Evolutionary conservation across 1,140 invertebrate species (phyloP).

Genomic region (Sminthurides bifidus): DNA sequence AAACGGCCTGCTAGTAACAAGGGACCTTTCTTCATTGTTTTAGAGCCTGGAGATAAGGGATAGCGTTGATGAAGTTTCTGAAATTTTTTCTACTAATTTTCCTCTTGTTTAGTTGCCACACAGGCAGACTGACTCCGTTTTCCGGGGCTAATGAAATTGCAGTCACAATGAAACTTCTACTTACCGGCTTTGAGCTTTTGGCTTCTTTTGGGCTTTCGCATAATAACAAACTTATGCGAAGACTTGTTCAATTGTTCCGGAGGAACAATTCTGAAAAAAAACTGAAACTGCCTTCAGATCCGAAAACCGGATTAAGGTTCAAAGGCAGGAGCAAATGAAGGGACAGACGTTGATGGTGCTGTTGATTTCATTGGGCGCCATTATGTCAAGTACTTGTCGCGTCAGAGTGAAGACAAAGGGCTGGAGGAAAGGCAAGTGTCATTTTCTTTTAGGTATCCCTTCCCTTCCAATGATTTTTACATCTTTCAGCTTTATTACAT

Average conservation of each 20-base stretch:
- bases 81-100: no score
- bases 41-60: no score
- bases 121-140: background rate
- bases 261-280: no score
- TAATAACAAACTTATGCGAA: no score
- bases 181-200: background rate
- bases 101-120: no score
- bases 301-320: constrained; percentile 25
- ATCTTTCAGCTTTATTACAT: background rate
- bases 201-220: background rate
- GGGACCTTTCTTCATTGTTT: no score
- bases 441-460: background rate
- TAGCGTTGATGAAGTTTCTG: no score
- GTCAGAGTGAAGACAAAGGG: constrained; percentile 16
- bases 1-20: no score
- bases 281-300: constrained; percentile 14
- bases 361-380: constrained; percentile 31
- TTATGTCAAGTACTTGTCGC: constrained; percentile 22
- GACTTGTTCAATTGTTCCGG: no score
- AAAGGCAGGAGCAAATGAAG: background rate
- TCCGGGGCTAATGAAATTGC: background rate
- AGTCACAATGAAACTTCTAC: background rate
- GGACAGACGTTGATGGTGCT: constrained; percentile 25
- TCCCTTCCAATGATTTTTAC: background rate
- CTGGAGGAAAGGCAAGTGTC: constrained; percentile 1